Evolutionary conservation across 2,888 invertebrate genomes (phyloP).

Genomic region (Zelleria hepariella): DNA sequence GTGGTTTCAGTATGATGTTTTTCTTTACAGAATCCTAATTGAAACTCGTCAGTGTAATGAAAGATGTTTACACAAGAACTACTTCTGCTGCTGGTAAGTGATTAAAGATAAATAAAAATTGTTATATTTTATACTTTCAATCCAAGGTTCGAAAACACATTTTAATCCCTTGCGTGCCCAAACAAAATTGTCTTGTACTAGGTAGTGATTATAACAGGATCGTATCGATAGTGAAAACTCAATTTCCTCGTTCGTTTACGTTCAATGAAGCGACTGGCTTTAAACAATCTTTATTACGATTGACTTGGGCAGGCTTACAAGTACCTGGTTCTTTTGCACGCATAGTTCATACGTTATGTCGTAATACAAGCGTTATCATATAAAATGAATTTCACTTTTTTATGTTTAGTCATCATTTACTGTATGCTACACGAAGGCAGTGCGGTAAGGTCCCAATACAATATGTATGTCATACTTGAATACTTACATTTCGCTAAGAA

Average conservation of each 20-base stretch:
- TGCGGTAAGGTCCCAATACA: slow-evolving; percentile 35
- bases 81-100: slow-evolving; percentile 52
- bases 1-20: slow-evolving; percentile 4
- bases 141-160: neutral
- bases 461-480: slow-evolving; percentile 11
- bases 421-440: slow-evolving; percentile 25
- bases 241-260: neutral
- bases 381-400: slow-evolving; percentile 46
- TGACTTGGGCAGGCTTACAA: neutral
- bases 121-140: neutral
- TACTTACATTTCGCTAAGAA: no score
- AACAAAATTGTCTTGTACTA: no score
- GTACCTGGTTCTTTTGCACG: neutral
- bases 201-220: no score
- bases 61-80: slow-evolving; percentile 60
- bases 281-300: neutral
- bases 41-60: slow-evolving; percentile 38
- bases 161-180: no score
- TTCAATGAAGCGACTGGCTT: neutral
- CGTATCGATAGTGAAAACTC: neutral
- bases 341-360: neutral
- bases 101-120: neutral
- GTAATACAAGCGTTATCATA: neutral
- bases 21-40: slow-evolving; percentile 26
- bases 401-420: slow-evolving; percentile 35